phyloP scores from a whole-genome alignment of 2,797 vertebrate genomes.

The Malacoraja senta region DNA sequence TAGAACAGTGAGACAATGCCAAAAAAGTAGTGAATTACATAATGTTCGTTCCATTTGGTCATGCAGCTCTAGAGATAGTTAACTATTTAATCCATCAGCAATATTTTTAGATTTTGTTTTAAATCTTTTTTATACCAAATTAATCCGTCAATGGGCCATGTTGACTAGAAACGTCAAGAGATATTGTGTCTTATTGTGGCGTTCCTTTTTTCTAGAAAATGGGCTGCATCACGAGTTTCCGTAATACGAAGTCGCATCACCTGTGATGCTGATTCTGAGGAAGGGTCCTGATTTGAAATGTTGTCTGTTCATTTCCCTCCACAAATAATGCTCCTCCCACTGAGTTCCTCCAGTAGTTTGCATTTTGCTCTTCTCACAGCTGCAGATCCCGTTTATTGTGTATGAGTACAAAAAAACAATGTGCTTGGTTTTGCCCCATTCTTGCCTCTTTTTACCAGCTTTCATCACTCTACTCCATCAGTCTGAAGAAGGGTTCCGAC shows the following conservation, averaged over 20 bases:
- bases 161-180: not conserved
- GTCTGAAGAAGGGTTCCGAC: too few species aligned
- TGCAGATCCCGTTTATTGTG: not conserved
- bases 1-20: not conserved
- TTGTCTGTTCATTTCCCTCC: too few species aligned
- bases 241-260: too few species aligned
- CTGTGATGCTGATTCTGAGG: too few species aligned
- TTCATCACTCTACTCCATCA: too few species aligned
- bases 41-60: not conserved
- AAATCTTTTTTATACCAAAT: not conserved
- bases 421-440: too few species aligned
- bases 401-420: not conserved
- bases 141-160: not conserved
- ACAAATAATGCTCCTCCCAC: too few species aligned
- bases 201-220: too few species aligned
- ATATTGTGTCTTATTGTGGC: not conserved
- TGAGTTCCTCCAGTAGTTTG: not conserved
- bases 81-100: not conserved
- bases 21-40: not conserved
- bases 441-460: too few species aligned
- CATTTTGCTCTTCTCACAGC: not conserved
- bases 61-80: not conserved
- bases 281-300: too few species aligned
- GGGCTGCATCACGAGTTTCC: too few species aligned
- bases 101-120: not conserved